A percentile compares a stretch with the other conserved stretches of the same genome.
phyloP scores from a whole-genome alignment of 2,888 invertebrate genomes.

The Xanthostigma xanthostigma region DNA sequence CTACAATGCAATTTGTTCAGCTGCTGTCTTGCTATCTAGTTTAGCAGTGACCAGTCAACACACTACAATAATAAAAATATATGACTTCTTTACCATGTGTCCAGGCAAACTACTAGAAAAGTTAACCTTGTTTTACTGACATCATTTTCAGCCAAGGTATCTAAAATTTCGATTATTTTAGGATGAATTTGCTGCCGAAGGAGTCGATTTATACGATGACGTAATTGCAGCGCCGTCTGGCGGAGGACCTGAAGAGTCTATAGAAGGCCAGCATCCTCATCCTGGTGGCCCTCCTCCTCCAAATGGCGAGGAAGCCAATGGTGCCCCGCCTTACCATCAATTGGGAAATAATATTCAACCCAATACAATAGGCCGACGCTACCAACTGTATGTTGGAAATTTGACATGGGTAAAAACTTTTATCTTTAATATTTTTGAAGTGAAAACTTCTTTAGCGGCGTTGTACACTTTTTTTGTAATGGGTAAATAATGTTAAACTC shows the following conservation, averaged over 20 bases:
- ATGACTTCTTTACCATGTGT: too few relatives aligned
- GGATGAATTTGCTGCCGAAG: slow-evolving; percentile 74
- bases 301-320: slow-evolving; percentile 48
- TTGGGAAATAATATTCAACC: slow-evolving; percentile 52
- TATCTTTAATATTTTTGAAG: too few relatives aligned
- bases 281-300: slow-evolving; percentile 36
- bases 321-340: slow-evolving; percentile 51
- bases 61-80: too few relatives aligned
- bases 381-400: slow-evolving; percentile 94
- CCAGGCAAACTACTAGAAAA: too few relatives aligned
- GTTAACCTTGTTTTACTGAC: too few relatives aligned
- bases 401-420: slow-evolving; percentile 78
- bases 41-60: too few relatives aligned
- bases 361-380: slow-evolving; percentile 58
- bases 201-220: slow-evolving; percentile 90
- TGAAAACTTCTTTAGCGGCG: too few relatives aligned
- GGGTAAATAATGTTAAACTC: too few relatives aligned
- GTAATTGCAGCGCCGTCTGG: slow-evolving; percentile 69
- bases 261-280: slow-evolving; percentile 39
- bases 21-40: too few relatives aligned
- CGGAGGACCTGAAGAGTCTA: slow-evolving; percentile 41
- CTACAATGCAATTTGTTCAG: too few relatives aligned
- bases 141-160: too few relatives aligned
- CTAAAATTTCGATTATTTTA: slow-evolving; percentile 21
- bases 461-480: too few relatives aligned